phyloP scores from a whole-genome alignment of 2,113 vertebrate species.

The Lampris incognitus region DNA sequence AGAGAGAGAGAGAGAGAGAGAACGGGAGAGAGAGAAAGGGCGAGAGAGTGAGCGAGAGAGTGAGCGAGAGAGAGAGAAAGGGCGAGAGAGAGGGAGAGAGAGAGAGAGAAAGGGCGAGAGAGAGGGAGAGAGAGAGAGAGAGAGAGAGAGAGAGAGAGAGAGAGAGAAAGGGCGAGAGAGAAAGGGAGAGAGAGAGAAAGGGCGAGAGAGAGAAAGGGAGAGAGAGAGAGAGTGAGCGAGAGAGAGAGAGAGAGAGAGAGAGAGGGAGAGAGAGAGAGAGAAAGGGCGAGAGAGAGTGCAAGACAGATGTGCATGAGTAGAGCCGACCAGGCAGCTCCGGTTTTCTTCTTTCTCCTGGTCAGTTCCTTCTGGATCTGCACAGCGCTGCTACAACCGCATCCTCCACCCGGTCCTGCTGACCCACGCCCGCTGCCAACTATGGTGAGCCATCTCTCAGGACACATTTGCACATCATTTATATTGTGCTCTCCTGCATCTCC shows the following conservation, averaged over 20 bases:
- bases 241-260: background rate
- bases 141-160: too few species aligned
- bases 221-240: too few species aligned
- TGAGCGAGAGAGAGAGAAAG: too few species aligned
- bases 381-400: background rate
- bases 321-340: slow-evolving; percentile 40
- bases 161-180: too few species aligned
- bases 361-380: slow-evolving; percentile 45
- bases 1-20: too few species aligned
- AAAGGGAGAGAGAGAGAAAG: background rate
- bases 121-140: too few species aligned
- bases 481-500: background rate
- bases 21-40: too few species aligned
- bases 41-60: too few species aligned
- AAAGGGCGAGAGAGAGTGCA: background rate
- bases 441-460: slow-evolving; percentile 54
- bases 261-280: background rate
- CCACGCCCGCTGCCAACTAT: slow-evolving; percentile 32
- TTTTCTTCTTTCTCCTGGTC: slow-evolving; percentile 12
- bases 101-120: too few species aligned
- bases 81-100: too few species aligned
- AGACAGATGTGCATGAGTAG: slow-evolving; percentile 26
- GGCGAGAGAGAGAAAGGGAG: too few species aligned
- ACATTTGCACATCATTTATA: background rate
- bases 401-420: slow-evolving; percentile 7